Evolutionary conservation across 2,797 vertebrate species (phyloP).

Genomic region (Gymnocypris eckloni): DNA sequence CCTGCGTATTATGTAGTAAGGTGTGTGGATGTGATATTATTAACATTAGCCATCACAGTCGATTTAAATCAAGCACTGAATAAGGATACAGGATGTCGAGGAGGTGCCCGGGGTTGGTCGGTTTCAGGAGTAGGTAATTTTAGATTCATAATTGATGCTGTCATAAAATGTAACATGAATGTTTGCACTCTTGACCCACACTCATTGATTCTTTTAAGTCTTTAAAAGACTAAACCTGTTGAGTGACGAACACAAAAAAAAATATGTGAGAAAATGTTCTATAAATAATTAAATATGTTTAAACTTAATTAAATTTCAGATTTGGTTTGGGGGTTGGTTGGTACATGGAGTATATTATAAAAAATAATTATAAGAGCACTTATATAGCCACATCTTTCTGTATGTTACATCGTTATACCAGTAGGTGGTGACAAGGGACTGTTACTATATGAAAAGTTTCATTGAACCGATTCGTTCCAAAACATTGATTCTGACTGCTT

Average conservation of each 20-base stretch:
- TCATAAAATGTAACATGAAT: slow-evolving; percentile 13
- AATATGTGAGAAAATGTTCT: not conserved
- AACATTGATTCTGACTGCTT: not conserved
- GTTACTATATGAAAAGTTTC: not conserved
- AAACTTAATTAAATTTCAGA: not conserved
- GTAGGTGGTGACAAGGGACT: not conserved
- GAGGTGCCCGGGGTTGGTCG: not conserved
- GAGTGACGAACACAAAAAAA: not conserved
- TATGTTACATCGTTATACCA: not conserved
- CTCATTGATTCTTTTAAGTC: not conserved
- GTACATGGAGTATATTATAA: not conserved
- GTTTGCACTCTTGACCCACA: not conserved
- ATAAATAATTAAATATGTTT: not conserved
- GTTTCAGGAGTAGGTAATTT: not conserved
- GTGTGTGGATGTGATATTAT: slow-evolving; percentile 8
- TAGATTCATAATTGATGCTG: slow-evolving; percentile 8
- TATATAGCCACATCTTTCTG: not conserved
- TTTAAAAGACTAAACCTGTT: slow-evolving; percentile 10
- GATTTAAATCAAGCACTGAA: slow-evolving; percentile 23
- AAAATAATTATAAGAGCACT: not conserved
- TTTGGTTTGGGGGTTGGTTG: not conserved
- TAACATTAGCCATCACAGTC: slow-evolving; percentile 10
- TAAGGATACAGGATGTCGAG: not conserved
- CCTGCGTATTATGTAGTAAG: slow-evolving; percentile 1
- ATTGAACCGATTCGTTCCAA: not conserved